Evolutionary conservation across 2,888 invertebrate species (phyloP), one percentile per base, ranked within the genome.

Genomic region (Lamellibrachia satsuma): DNA sequence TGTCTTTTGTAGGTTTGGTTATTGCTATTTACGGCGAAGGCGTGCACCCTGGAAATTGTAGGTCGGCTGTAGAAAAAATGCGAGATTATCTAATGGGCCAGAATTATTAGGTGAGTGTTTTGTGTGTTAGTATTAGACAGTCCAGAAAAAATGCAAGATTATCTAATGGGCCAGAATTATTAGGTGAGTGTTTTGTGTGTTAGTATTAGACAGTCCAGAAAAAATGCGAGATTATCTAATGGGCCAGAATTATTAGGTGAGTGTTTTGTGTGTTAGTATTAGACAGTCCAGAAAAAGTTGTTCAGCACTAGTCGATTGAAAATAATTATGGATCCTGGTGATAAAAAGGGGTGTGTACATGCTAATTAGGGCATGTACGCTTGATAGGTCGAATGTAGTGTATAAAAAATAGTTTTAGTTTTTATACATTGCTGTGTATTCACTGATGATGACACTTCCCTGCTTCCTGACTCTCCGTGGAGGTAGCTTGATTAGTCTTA

Each of bases 1-100:
- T 75, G 75, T 75, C 75, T 75, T 0, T 75, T 75, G 75, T 6
- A 75, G 75, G 75, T 75, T 75, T 75, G 75, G 75, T 75, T 75
- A 75, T 75, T 75, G 75, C 75, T 75, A 75, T 75, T 75, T 75
- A 75, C 22, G 75, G 75, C 22, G 75, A 75, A n/a, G 75, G 75
- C 22, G 75, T 75, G 75, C 75, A 75, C 75, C 75, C 75, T 22
- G 75, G 75, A 75, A 75, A 75, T 75, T 75, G 75, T 75, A 75
- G 75, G 75, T 75, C 75, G n/a, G 75, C 75, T 75, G 75, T 75
- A 75, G 75, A 75, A 75, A 75, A 75, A 75, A 75, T 75, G 75
- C 75, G 75, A 75, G 75, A 75, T 75, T 75, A 75, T 75, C 75
- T 75, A 75, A 11, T 75, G 75, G 75, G 75, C 75, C 75, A 75